Evolutionary conservation across 64 coral and sea anemone genomes (phyloP).

Genomic region (Trachythela sp.): DNA sequence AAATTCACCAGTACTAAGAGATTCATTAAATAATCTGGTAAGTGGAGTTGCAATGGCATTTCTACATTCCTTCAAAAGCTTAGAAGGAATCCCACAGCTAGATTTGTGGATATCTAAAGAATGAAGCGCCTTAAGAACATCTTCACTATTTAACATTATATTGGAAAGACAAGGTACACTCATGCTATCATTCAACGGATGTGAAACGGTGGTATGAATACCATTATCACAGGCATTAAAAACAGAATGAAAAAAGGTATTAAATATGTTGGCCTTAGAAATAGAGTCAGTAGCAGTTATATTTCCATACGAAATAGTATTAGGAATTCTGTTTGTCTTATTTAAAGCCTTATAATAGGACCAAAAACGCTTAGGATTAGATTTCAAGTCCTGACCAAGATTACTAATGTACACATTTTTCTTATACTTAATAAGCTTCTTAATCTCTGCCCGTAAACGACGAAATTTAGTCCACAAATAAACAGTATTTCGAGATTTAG

Average conservation of each 20-base stretch:
- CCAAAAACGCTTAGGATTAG: conserved; percentile 47
- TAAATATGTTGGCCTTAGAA: conserved; percentile 33
- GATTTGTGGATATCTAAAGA: conserved; percentile 12
- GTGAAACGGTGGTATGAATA: no score
- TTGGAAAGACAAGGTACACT: conserved; percentile 22
- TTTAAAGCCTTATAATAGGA: conserved; percentile 25
- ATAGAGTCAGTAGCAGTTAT: background rate
- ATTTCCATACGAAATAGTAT: background rate
- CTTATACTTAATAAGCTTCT: conserved; percentile 24
- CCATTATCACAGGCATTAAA: conserved; percentile 6
- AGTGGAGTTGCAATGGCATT: background rate
- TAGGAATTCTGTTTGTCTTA: conserved; percentile 32
- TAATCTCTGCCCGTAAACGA: conserved; percentile 9
- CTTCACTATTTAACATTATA: conserved; percentile 10
- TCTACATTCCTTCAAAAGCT: background rate
- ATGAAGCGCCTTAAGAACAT: conserved; percentile 19
- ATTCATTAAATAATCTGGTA: conserved; percentile 17
- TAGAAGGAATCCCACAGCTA: no score
- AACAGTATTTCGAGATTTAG: background rate
- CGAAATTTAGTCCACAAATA: conserved; percentile 17
- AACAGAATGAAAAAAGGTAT: conserved; percentile 22
- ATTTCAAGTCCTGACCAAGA: conserved; percentile 17
- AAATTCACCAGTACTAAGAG: conserved; percentile 13
- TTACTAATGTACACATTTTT: conserved; percentile 25
- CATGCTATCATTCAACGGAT: conserved; percentile 15